phyloP scores from a whole-genome alignment of 2,888 invertebrate genomes.

The Drosophila affinis region DNA sequence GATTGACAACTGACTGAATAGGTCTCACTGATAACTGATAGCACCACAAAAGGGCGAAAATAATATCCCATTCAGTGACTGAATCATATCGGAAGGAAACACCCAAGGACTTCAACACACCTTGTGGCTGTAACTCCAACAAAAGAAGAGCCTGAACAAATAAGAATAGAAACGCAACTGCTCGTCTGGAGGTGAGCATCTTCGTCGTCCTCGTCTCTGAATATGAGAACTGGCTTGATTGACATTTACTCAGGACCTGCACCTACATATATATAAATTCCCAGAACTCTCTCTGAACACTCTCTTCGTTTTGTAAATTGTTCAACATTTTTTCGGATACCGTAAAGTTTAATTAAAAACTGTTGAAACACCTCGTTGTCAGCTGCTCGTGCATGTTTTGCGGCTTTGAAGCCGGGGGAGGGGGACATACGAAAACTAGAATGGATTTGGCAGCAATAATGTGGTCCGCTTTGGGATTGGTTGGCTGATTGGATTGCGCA shows the following conservation, averaged over 20 bases:
- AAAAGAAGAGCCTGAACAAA: conserved; percentile 8
- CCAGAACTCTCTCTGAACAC: not conserved
- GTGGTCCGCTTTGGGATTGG: conserved; percentile 11
- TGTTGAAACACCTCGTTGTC: conserved; percentile 6
- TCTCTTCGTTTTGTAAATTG: conserved; percentile 9
- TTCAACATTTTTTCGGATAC: not conserved
- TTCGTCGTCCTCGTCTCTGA: conserved; percentile 1
- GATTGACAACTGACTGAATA: conserved; percentile 10
- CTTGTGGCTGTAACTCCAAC: conserved; percentile 21
- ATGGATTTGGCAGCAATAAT: conserved; percentile 30
- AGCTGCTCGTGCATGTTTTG: not conserved
- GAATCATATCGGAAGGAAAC: conserved; percentile 1
- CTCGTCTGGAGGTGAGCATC: conserved; percentile 29
- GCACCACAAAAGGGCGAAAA: conserved; percentile 19
- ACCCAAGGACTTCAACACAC: not conserved
- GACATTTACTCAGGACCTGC: conserved; percentile 16
- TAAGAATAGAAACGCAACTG: conserved; percentile 7
- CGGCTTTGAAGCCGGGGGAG: not conserved
- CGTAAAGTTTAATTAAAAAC: conserved; percentile 32
- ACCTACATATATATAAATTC: not conserved
- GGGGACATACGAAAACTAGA: conserved; percentile 6
- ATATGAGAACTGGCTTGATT: not conserved
- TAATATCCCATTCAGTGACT: conserved; percentile 42
- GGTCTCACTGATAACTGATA: not conserved
- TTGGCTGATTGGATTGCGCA: conserved; percentile 20